Conservation (phyloP, 2,797 vertebrate species). For the Coregonus sp. region DNA sequence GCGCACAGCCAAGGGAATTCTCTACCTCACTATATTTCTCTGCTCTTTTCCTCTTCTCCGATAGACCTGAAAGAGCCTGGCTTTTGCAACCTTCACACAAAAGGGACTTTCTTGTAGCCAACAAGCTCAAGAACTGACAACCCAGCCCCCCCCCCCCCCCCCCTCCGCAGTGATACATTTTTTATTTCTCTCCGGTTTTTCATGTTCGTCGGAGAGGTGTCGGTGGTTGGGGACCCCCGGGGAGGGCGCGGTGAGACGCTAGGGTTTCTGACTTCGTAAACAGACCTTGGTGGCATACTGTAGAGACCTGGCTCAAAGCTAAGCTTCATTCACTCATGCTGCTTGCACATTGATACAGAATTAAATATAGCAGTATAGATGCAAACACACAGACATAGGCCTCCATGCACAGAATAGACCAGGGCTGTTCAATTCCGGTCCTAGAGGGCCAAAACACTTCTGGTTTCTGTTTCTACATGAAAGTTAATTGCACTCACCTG, state of each 20-base stretch:
- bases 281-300: slow-evolving; percentile 2
- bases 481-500: too few species aligned
- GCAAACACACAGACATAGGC: slow-evolving; percentile 10
- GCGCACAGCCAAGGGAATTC: slow-evolving; percentile 68
- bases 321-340: not conserved
- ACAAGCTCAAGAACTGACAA: slow-evolving; percentile 46
- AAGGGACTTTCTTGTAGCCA: slow-evolving; percentile 42
- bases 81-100: slow-evolving; percentile 54
- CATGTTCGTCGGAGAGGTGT: slow-evolving; percentile 58
- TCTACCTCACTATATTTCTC: slow-evolving; percentile 49
- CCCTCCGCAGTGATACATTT: slow-evolving; percentile 68
- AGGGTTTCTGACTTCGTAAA: slow-evolving; percentile 28
- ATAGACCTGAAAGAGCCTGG: slow-evolving; percentile 62
- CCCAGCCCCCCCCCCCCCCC: slow-evolving; percentile 27
- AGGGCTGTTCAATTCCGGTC: not conserved
- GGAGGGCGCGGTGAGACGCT: slow-evolving; percentile 13
- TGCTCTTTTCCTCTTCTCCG: slow-evolving; percentile 30
- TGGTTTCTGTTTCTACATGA: not conserved
- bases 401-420: not conserved
- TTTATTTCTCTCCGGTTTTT: slow-evolving; percentile 71
- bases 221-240: slow-evolving; percentile 56
- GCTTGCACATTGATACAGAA: slow-evolving; percentile 1
- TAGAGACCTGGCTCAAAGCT: not conserved
- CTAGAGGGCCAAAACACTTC: too few species aligned
- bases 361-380: slow-evolving; percentile 2